Evolutionary conservation across 2,797 vertebrate species (phyloP).

Genomic region (Bucorvus abyssinicus): DNA sequence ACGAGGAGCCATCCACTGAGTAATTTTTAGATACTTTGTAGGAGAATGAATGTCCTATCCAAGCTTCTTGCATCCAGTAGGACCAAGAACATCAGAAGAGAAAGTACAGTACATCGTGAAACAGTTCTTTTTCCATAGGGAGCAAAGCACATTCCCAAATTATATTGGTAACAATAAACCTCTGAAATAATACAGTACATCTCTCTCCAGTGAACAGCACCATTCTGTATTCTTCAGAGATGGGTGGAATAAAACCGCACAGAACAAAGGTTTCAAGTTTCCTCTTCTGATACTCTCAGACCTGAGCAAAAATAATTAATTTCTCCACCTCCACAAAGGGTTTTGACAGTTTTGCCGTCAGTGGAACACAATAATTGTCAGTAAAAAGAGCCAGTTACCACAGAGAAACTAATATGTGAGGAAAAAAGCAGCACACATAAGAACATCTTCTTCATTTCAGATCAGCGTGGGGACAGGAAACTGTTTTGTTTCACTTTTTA

Average conservation of each 20-base stretch:
- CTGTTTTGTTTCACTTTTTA: background rate
- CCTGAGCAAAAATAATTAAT: conserved; percentile 45
- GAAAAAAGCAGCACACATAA: background rate
- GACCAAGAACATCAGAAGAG: conserved; percentile 43
- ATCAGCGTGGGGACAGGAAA: background rate
- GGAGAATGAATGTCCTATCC: background rate
- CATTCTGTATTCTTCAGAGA: conserved; percentile 44
- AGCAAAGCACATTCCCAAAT: conserved; percentile 63
- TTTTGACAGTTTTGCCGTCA: background rate
- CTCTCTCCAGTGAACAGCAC: conserved; percentile 40
- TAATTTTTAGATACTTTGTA: conserved; percentile 12
- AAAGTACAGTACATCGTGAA: conserved; percentile 57
- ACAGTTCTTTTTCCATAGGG: conserved; percentile 44
- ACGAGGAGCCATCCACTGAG: background rate
- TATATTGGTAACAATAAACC: conserved; percentile 64
- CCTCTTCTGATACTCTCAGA: conserved; percentile 14
- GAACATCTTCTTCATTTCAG: background rate
- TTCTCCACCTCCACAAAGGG: conserved; percentile 12
- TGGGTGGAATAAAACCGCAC: conserved; percentile 29
- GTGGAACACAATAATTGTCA: background rate
- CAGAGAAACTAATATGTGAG: background rate
- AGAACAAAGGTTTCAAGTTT: conserved; percentile 56
- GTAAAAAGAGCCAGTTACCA: background rate
- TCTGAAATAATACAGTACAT: conserved; percentile 62
- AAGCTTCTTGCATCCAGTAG: background rate